Percentiles rank a stretch among this genome's conserved stretches.
These are phyloP conservation scores for Meloidogyne floridensis DNA, from an alignment of 1,140 invertebrate species.

Conservation along the genomic window DNA sequence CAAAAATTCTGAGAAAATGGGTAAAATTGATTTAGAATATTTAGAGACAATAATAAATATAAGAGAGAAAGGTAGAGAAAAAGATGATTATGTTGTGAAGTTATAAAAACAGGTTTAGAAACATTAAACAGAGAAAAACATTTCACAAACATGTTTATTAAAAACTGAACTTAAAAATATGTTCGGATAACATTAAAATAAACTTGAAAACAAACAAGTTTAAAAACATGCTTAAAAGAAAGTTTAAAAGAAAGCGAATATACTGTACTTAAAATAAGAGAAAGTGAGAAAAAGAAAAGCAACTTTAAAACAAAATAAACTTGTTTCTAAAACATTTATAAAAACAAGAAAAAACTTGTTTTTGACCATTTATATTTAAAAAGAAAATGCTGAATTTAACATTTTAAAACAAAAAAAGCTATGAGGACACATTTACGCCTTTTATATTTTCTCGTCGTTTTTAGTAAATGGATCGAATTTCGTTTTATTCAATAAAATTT, in stretches of 20 bases:
- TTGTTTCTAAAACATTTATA: too few relatives aligned
- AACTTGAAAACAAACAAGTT: neutral
- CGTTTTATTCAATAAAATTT: neutral
- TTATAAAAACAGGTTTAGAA: neutral
- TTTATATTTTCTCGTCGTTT: neutral
- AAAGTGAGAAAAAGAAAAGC: neutral
- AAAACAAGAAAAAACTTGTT: too few relatives aligned
- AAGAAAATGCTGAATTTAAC: conserved; percentile 13
- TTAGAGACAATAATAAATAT: neutral
- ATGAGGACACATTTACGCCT: neutral
- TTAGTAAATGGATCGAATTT: neutral
- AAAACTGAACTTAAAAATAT: too few relatives aligned
- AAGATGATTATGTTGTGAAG: neutral
- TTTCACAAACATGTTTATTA: too few relatives aligned
- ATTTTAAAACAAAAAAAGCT: neutral
- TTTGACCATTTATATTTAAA: too few relatives aligned
- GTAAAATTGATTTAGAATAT: neutral
- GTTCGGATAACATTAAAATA: neutral
- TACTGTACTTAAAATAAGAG: neutral
- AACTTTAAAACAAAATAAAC: too few relatives aligned
- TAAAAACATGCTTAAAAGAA: neutral
- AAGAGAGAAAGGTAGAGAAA: neutral
- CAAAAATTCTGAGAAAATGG: neutral
- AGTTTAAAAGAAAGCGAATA: neutral
- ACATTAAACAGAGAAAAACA: neutral